A percentile compares a stretch with the other conserved stretches of the same genome.
phyloP scores from a whole-genome alignment of 2,888 invertebrate species.

The Carcina quercana region DNA sequence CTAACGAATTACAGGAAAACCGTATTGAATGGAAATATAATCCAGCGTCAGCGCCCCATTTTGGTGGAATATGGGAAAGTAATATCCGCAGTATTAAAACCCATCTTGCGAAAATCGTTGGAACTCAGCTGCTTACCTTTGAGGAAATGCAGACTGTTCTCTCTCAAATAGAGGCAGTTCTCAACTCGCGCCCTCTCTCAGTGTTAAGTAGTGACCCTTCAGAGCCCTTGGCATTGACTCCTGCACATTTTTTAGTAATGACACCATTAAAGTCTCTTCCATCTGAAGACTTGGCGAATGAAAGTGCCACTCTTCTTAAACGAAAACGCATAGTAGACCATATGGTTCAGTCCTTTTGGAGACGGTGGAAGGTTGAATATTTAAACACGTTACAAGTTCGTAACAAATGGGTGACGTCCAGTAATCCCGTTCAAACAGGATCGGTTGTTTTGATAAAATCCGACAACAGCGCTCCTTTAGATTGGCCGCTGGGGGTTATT shows the following conservation, averaged over 20 bases:
- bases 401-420: slow-evolving; percentile 6
- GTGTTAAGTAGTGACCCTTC: slow-evolving; percentile 8
- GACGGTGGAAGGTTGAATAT: slow-evolving; percentile 9
- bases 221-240: not conserved
- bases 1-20: not conserved
- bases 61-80: slow-evolving; percentile 9
- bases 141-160: slow-evolving; percentile 12
- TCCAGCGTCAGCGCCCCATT: slow-evolving; percentile 8
- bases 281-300: no score
- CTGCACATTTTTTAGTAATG: not conserved
- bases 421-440: not conserved
- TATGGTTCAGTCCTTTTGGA: slow-evolving; percentile 10
- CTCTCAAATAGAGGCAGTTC: slow-evolving; percentile 9
- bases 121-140: slow-evolving; percentile 9
- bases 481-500: not conserved
- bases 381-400: slow-evolving; percentile 6
- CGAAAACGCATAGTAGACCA: slow-evolving; percentile 3
- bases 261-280: not conserved
- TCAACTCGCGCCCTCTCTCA: slow-evolving; percentile 13
- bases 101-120: slow-evolving; percentile 5
- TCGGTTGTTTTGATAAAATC: not conserved
- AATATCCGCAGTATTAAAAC: slow-evolving; percentile 5
- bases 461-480: not conserved
- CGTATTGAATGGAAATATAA: slow-evolving; percentile 5
- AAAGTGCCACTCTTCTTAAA: no score